Evolutionary conservation across 2,113 vertebrate genomes (phyloP), one percentile per base, ranked within the genome.

Genomic region (Riparia riparia): DNA sequence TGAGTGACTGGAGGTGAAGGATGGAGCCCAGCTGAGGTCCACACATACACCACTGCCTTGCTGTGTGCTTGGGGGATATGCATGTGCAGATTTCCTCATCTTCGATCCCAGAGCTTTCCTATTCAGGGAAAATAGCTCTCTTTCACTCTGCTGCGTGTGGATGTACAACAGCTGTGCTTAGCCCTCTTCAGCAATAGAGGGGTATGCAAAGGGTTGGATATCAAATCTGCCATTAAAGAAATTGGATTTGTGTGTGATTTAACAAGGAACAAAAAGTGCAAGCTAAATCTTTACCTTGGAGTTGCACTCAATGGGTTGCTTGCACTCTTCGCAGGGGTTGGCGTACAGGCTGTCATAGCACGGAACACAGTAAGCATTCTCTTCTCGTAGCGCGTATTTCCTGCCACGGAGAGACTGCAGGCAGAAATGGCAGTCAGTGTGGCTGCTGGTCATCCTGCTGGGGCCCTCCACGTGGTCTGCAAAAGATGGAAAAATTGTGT

Each of bases 331-430:
- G 74, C 99, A 99, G 94, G 97, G 97, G 97, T 99, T 99, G 74
- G 99, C 98, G 54, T 99, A 99, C 37, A 99, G 97, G 88, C 97
- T 98, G 94, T 99, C 98, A 2, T 99, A 99, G 82, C 99, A 99
- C 7, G 98, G 98, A 28, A 98, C 94, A 63, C 99, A 99, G 94
- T 99, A 99, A 56, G 98, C 98, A 0, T 97, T 98, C 90, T 99
- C 98, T 25, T 99, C 98, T 97, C 98, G 99, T 34, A 99, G 93
- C 7, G 99, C 97, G 9, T 99, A 99, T 70, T 99, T 99, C 97
- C 99, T 99, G 70, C 99, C 99, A 90, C 98, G 97, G 91, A 99
- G 98, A 32, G 99, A 98, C 41, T 98, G 97, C 97, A 99, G 99
- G 98, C 99, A 99, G 95, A 98, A 98, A 93, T 98, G 99, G 82